These are phyloP conservation scores for Phorcus lineatus DNA, from an alignment of 2,888 invertebrate genomes.

Conservation along the genomic window DNA sequence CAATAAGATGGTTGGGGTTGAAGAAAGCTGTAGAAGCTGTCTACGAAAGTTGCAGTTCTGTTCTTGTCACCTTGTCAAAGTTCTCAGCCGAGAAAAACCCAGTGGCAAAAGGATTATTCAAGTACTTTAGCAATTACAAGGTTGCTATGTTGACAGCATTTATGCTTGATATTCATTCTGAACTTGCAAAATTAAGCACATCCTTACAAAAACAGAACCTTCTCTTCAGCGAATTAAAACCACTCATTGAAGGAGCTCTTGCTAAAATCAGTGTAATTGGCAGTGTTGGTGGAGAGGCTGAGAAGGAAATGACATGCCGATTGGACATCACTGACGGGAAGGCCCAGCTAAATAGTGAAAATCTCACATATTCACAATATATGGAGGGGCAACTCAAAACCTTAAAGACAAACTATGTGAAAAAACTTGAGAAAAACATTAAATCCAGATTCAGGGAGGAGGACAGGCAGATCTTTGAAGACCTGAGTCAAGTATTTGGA, in stretches of 20 bases:
- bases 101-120: not conserved
- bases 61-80: slow-evolving; percentile 34
- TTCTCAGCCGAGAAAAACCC: slow-evolving; percentile 35
- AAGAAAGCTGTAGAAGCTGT: slow-evolving; percentile 41
- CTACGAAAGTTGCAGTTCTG: slow-evolving; percentile 32
- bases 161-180: not conserved
- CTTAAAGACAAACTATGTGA: slow-evolving; percentile 21
- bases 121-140: slow-evolving; percentile 5
- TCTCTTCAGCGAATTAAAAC: slow-evolving; percentile 8
- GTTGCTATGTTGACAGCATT: not conserved
- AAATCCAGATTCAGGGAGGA: slow-evolving; percentile 27
- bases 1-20: slow-evolving; percentile 39
- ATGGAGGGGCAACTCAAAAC: slow-evolving; percentile 31
- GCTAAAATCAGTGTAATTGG: slow-evolving; percentile 4
- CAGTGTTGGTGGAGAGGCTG: not conserved
- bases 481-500: too few species aligned
- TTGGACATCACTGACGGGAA: not conserved
- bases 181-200: not conserved
- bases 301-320: not conserved
- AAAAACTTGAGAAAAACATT: slow-evolving; percentile 31
- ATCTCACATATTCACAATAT: slow-evolving; percentile 3
- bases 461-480: slow-evolving; percentile 10
- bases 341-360: slow-evolving; percentile 19
- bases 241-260: slow-evolving; percentile 27
- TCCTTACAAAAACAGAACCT: not conserved